phyloP scores from a whole-genome alignment of 1,140 invertebrate genomes.

The Heliconius congener region DNA sequence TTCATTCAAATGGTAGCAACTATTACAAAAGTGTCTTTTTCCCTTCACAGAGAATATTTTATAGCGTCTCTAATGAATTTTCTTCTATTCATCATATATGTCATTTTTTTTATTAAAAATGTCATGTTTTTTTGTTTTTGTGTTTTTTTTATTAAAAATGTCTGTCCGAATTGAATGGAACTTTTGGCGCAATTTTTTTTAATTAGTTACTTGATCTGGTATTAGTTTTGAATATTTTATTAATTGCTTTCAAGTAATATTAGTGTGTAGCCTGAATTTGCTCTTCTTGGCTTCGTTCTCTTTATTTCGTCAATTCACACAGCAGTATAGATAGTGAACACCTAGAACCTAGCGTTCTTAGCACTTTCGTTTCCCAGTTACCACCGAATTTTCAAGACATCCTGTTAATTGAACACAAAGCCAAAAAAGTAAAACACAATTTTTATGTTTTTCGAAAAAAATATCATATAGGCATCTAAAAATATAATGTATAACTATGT shows the following conservation, averaged over 20 bases:
- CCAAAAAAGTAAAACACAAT: too few species aligned
- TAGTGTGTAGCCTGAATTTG: too few species aligned
- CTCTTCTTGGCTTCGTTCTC: too few species aligned
- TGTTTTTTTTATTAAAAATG: background rate
- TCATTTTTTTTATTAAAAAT: background rate
- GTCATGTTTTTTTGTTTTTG: background rate
- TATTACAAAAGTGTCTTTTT: constrained; percentile 12
- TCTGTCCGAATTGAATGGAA: background rate
- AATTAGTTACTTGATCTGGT: background rate
- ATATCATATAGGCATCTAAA: background rate
- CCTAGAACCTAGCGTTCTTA: too few species aligned
- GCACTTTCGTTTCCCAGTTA: too few species aligned
- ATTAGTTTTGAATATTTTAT: background rate
- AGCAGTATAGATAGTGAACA: too few species aligned
- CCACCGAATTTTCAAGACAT: too few species aligned
- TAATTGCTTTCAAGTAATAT: too few species aligned
- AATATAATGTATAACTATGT: background rate
- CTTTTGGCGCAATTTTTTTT: background rate
- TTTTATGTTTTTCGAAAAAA: too few species aligned
- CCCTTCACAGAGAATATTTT: constrained; percentile 8
- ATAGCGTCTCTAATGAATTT: constrained; percentile 12
- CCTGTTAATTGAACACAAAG: too few species aligned
- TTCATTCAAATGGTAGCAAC: background rate
- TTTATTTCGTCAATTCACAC: too few species aligned
- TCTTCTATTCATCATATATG: constrained; percentile 5